Evolutionary conservation across 2,888 invertebrate species (phyloP), one percentile per base, ranked within the genome.

Genomic region (Mycogona germanica): DNA sequence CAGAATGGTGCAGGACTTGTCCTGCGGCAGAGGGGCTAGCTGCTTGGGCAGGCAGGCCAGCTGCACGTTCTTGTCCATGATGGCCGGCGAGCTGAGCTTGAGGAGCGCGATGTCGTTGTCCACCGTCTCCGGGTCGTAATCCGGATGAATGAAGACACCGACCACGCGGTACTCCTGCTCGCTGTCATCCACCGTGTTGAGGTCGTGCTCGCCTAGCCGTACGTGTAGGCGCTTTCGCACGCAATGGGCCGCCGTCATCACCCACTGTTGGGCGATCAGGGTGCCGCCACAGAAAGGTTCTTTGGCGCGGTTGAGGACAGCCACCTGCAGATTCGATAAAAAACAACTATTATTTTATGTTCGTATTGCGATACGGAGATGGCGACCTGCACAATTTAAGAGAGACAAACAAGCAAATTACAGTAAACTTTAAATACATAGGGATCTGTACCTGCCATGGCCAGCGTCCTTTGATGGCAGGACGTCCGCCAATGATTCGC

Each of bases 41-140:
- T 80, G 76, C n/a, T 74, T 72, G 0, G 93, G 93, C 51, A 93
- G 71, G 64, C 93, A 93, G 7, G 87, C 91, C 55, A 81, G 76
- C 0, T 81, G 80, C 75, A 79, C 61, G 56, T 56, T 71, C 64
- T 26, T 66, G 68, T 63, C 64, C 59, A 58, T 55, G 53, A 21
- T 35, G 12, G 41, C 55, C 12, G 55, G 49, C 2, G 55, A 28
- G 29, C 41, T 55, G 4, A 57, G 45, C 44, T 57, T 78, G 54
- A 95, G 71, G 62, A 95, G 73, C 2, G 92, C 93, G 49, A 95
- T 84, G 67, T 95, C 95, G 67, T 91, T 91, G 68, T 92, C 86
- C 32, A 93, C 89, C 0, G 89, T 92, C 60, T 84, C 81, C 51
- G 82, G 81, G 68, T 92, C 85, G 69, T 89, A 93, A 57, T 78